Conservation (phyloP, 2,888 invertebrate species). For the Polymixis flavicincta region DNA sequence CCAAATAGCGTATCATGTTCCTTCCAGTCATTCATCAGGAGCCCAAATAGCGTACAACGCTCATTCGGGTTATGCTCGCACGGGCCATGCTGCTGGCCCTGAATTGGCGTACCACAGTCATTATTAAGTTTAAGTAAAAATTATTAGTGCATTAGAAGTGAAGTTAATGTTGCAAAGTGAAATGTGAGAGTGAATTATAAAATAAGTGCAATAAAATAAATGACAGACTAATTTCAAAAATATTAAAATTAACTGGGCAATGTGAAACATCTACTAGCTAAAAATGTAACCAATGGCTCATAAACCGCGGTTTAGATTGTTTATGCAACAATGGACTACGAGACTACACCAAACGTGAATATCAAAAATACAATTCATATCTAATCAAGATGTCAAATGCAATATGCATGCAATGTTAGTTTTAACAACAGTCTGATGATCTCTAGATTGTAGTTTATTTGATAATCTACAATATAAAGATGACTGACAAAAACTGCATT, state of each 20-base stretch:
- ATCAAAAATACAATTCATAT: not conserved
- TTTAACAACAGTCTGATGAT: not conserved
- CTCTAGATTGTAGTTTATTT: not conserved
- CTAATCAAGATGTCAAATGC: not conserved
- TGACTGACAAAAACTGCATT: not conserved
- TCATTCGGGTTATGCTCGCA: slow-evolving; percentile 27
- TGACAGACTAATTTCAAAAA: not conserved
- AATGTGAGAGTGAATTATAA: slow-evolving; percentile 6
- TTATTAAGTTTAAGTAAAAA: slow-evolving; percentile 5
- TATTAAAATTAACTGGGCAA: not conserved
- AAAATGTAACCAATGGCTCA: no score
- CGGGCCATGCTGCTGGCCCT: slow-evolving; percentile 16
- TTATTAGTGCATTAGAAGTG: not conserved
- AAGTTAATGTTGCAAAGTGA: slow-evolving; percentile 16
- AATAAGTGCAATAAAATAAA: slow-evolving; percentile 25
- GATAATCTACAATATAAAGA: not conserved
- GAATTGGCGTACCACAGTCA: slow-evolving; percentile 18
- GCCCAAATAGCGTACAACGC: slow-evolving; percentile 6
- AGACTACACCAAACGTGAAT: not conserved
- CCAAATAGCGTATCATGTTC: not conserved
- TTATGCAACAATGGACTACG: not conserved
- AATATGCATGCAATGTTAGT: not conserved
- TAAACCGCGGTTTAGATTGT: no score
- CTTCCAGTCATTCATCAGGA: slow-evolving; percentile 23
- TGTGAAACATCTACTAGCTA: no score